Percentiles rank a stretch among this genome's conserved stretches.
Conservation (phyloP, 2,797 vertebrate genomes). For the Periophthalmus magnuspinnatus region DNA sequence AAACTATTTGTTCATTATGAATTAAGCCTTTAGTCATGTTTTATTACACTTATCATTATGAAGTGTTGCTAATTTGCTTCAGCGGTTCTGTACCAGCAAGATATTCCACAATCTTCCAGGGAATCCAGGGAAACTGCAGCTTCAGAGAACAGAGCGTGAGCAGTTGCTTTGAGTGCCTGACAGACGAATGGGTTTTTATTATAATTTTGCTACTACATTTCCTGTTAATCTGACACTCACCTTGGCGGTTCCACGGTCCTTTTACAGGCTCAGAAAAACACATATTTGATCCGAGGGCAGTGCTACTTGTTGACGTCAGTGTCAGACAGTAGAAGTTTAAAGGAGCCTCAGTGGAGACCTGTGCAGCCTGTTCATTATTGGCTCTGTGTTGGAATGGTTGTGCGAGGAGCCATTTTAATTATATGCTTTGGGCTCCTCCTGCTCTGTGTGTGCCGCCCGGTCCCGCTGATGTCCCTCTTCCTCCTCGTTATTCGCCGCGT, state of each 20-base stretch:
- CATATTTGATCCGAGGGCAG: not conserved
- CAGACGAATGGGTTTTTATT: too few species aligned
- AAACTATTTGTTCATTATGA: too few species aligned
- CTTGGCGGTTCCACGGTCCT: not conserved
- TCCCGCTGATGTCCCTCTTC: conserved; percentile 49
- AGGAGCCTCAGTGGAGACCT: conserved; percentile 52
- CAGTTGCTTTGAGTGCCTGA: too few species aligned
- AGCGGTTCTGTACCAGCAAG: too few species aligned
- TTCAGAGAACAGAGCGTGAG: too few species aligned
- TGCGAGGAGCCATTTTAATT: conserved; percentile 71
- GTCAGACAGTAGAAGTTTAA: conserved; percentile 51
- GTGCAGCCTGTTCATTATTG: conserved; percentile 63
- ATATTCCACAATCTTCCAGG: too few species aligned
- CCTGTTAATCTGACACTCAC: not conserved
- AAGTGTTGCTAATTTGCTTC: too few species aligned
- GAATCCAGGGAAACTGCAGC: too few species aligned
- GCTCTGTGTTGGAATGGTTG: conserved; percentile 66
- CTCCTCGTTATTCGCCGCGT: conserved; percentile 60
- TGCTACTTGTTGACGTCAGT: conserved; percentile 34
- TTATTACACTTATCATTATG: too few species aligned
- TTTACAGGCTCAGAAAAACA: not conserved
- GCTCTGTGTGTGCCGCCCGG: conserved; percentile 25
- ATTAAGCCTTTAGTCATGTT: too few species aligned
- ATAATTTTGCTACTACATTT: too few species aligned
- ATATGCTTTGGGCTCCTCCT: conserved; percentile 65